A percentile compares a stretch with the other conserved stretches of the same genome.
Conservation (phyloP, 2,888 invertebrate genomes). For the Adineta ricciae region DNA sequence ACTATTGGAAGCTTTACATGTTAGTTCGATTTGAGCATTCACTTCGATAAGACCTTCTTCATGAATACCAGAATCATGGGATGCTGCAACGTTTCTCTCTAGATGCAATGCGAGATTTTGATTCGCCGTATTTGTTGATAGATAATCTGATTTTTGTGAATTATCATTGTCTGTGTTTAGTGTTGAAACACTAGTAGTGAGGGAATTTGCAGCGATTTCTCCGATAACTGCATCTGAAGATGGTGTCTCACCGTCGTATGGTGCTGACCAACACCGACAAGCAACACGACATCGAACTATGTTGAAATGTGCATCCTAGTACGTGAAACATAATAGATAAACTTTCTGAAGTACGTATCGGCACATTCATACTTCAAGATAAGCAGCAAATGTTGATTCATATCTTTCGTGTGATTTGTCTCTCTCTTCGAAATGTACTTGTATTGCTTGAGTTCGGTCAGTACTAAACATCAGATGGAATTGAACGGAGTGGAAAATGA, state of each 20-base stretch:
- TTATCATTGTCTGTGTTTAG: background rate
- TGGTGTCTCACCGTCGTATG: background rate
- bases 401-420: background rate
- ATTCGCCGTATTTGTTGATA: background rate
- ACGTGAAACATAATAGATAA: too few species aligned
- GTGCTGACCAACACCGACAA: constrained; percentile 9
- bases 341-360: background rate
- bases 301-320: constrained; percentile 2
- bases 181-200: background rate
- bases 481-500: too few species aligned
- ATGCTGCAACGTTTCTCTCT: background rate
- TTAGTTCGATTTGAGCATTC: background rate
- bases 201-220: background rate
- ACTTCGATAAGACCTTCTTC: background rate
- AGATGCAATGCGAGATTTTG: background rate
- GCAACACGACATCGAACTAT: background rate
- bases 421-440: background rate
- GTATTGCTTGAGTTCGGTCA: background rate
- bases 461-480: too few species aligned
- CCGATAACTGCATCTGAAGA: background rate
- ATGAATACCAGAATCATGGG: constrained; percentile 17
- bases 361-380: background rate
- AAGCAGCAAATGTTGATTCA: background rate
- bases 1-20: background rate
- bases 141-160: background rate